These are phyloP conservation scores for Neopelma chrysocephalum DNA, from an alignment of 2,797 vertebrate species.

Conservation along the genomic window DNA sequence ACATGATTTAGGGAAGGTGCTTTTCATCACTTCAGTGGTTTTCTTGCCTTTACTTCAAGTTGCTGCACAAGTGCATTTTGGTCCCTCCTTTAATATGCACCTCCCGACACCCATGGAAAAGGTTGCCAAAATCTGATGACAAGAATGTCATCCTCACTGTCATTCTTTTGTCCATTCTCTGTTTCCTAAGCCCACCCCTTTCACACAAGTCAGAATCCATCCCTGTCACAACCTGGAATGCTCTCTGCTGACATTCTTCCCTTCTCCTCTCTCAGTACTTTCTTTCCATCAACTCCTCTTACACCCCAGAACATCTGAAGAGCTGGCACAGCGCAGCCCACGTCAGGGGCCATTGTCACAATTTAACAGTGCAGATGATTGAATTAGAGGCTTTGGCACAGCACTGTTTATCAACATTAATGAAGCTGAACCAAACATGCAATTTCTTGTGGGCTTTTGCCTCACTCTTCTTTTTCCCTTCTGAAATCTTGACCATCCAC, in stretches of 20 bases:
- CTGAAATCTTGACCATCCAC: background rate
- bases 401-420: background rate
- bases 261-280: background rate
- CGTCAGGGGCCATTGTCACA: background rate
- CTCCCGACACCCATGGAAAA: background rate
- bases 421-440: background rate
- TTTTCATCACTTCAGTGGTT: background rate
- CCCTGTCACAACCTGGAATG: accelerated
- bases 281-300: background rate
- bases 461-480: background rate
- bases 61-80: background rate
- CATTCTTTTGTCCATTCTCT: background rate
- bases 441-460: background rate
- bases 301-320: background rate
- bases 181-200: background rate
- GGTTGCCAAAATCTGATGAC: background rate
- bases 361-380: background rate
- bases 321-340: background rate
- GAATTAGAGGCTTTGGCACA: background rate
- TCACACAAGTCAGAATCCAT: accelerated
- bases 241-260: background rate
- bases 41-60: background rate
- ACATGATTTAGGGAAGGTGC: background rate
- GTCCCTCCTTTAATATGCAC: background rate
- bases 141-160: background rate